Conservation (phyloP, 2,888 invertebrate genomes). For the Abscondita cerata region DNA sequence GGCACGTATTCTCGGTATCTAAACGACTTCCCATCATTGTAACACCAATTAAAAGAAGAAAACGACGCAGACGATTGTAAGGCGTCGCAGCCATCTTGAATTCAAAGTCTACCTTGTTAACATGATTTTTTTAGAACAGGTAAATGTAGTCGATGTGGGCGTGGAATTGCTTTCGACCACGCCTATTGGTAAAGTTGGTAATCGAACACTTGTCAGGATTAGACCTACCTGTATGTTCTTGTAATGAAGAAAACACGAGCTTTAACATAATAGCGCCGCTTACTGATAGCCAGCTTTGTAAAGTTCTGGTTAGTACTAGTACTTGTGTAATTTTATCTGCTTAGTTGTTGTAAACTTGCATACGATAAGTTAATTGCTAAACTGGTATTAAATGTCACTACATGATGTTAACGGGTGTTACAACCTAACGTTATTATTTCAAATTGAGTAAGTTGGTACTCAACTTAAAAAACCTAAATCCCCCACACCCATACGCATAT, state of each 20-base stretch:
- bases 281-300: conserved; percentile 37
- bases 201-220: conserved; percentile 53
- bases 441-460: too few relatives aligned
- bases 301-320: conserved; percentile 22
- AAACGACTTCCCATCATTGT: conserved; percentile 56
- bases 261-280: conserved; percentile 40
- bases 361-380: conserved; percentile 34
- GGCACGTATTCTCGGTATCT: conserved; percentile 55
- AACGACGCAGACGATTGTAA: conserved; percentile 51
- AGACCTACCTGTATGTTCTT: conserved; percentile 48
- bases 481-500: too few relatives aligned
- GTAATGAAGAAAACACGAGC: conserved; percentile 45
- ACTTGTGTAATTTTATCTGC: conserved; percentile 39
- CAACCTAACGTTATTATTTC: neutral
- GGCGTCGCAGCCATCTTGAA: conserved; percentile 59
- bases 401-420: conserved; percentile 18
- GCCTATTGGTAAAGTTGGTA: conserved; percentile 50
- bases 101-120: conserved; percentile 55
- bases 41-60: conserved; percentile 56
- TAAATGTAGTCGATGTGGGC: conserved; percentile 53
- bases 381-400: conserved; percentile 20
- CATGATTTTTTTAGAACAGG: conserved; percentile 56
- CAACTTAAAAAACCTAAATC: too few relatives aligned
- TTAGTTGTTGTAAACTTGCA: conserved; percentile 30
- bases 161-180: conserved; percentile 47